Conservation (phyloP, 2,888 invertebrate genomes). For the Ceraclea dissimilis region DNA sequence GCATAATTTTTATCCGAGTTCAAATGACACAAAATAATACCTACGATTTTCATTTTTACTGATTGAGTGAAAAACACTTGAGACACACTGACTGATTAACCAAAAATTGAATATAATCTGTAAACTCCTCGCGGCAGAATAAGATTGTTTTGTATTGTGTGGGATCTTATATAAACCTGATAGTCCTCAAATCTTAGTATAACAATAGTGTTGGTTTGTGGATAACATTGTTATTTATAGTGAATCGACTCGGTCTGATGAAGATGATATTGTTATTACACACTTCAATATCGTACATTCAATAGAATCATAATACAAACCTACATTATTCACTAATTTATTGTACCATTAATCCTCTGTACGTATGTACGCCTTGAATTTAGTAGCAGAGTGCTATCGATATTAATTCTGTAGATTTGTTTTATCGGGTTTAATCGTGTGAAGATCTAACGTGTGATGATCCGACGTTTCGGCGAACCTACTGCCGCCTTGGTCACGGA, state of each 20-base stretch:
- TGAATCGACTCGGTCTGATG: slow-evolving; percentile 19
- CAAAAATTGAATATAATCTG: neutral
- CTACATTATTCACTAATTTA: too few species aligned
- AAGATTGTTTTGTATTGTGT: neutral
- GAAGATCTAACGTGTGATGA: too few species aligned
- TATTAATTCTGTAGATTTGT: too few species aligned
- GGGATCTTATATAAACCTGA: slow-evolving; percentile 20
- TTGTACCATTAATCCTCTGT: too few species aligned
- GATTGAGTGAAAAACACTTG: neutral
- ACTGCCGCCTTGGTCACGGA: too few species aligned
- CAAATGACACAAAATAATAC: neutral
- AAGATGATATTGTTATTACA: slow-evolving; percentile 21
- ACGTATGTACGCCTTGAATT: too few species aligned
- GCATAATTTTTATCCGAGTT: too few species aligned
- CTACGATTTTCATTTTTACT: neutral
- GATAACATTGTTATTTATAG: slow-evolving; percentile 24
- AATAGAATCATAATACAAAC: neutral
- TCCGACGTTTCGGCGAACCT: too few species aligned
- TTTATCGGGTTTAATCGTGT: too few species aligned
- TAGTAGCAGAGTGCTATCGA: too few species aligned
- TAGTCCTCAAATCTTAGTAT: slow-evolving; percentile 16
- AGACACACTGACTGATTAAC: neutral
- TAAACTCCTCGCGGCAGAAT: neutral
- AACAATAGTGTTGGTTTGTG: slow-evolving; percentile 22
- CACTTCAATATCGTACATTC: slow-evolving; percentile 15